Percentiles rank a stretch among this genome's conserved stretches.
phyloP scores from a whole-genome alignment of 2,888 invertebrate genomes.

The Synanthedon myopaeformis region DNA sequence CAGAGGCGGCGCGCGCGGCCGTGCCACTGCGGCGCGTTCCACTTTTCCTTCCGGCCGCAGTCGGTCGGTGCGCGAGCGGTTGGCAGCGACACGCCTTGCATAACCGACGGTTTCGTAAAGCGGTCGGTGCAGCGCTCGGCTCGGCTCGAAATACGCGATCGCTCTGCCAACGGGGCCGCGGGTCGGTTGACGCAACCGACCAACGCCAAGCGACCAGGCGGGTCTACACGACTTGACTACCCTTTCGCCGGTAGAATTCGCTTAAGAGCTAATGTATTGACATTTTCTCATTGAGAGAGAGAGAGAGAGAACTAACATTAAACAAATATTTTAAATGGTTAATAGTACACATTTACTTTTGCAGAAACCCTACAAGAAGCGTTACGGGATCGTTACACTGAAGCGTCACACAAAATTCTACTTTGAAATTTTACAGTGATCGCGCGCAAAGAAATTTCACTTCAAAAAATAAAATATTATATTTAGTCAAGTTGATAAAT shows the following conservation, averaged over 20 bases:
- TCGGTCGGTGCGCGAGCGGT: constrained; percentile 46
- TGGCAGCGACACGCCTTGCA: constrained; percentile 68
- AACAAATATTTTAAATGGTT: no score
- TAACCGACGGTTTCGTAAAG: constrained; percentile 68
- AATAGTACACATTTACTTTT: no score
- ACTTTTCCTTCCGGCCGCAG: constrained; percentile 68
- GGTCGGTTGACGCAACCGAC: constrained; percentile 40
- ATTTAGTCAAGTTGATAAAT: no score
- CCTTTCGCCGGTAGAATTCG: not conserved
- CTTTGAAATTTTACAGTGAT: no score
- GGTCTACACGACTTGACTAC: not conserved
- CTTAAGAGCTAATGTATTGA: no score
- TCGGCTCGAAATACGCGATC: constrained; percentile 62
- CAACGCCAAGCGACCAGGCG: constrained; percentile 13
- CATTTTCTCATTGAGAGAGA: no score
- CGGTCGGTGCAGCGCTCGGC: constrained; percentile 56
- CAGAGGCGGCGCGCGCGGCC: constrained; percentile 61
- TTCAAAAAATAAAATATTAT: no score
- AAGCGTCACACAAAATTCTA: no score
- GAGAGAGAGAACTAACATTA: no score
- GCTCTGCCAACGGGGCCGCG: constrained; percentile 50
- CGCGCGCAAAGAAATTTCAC: no score
- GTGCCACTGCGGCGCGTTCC: constrained; percentile 66
- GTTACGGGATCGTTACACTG: no score
- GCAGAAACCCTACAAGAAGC: no score